Evolutionary conservation across 2,888 invertebrate species (phyloP).

Genomic region (Seira sanloemensis): DNA sequence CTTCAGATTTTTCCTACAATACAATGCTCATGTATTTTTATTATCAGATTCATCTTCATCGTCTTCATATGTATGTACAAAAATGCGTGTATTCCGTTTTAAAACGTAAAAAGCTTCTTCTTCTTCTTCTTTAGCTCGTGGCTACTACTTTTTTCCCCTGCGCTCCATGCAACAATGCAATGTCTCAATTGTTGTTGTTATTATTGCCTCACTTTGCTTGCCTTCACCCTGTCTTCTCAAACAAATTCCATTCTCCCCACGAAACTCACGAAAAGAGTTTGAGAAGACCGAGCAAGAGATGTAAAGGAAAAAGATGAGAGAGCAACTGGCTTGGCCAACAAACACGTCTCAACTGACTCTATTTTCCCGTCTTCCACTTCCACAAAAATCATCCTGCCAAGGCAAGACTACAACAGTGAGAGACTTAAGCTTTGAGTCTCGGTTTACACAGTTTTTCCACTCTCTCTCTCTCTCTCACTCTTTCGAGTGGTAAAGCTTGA

Average conservation of each 20-base stretch:
- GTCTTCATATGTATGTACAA: too few species aligned
- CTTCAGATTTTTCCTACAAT: not conserved
- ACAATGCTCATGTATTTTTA: conserved; percentile 8
- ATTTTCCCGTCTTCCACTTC: conserved; percentile 27
- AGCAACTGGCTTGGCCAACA: conserved; percentile 36
- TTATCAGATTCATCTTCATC: conserved; percentile 42
- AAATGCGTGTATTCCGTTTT: not conserved
- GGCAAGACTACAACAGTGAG: not conserved
- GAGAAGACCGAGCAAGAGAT: not conserved
- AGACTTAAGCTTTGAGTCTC: not conserved
- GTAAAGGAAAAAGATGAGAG: conserved; percentile 36
- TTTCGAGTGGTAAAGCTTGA: not conserved
- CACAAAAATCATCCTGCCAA: conserved; percentile 25
- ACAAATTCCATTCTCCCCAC: conserved; percentile 59
- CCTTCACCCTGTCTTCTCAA: conserved; percentile 13
- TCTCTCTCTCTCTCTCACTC: too few species aligned
- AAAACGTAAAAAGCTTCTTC: conserved; percentile 27
- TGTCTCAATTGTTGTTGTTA: conserved; percentile 44
- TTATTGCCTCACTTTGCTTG: not conserved
- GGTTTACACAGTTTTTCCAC: not conserved
- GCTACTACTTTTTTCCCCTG: conserved; percentile 5
- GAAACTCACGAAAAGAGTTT: conserved; percentile 43
- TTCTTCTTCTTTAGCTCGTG: conserved; percentile 36
- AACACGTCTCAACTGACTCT: conserved; percentile 52
- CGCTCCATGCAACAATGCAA: conserved; percentile 9